phyloP scores from a whole-genome alignment of 2,797 vertebrate species.

The Ptychadena robeensis region DNA sequence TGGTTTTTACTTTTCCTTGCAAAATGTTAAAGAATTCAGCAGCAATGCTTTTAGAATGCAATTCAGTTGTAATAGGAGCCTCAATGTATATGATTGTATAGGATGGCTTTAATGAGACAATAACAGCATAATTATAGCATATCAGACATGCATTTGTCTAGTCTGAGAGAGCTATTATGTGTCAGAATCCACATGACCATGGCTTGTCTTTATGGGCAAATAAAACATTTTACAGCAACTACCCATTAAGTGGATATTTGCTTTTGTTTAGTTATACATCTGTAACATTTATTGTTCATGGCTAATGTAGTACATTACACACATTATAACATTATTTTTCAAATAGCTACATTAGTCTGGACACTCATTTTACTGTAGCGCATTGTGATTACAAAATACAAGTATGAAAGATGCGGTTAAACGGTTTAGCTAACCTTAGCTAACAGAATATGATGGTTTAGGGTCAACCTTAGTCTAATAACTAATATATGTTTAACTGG shows the following conservation, averaged over 20 bases:
- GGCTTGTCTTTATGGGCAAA: slow-evolving; percentile 1
- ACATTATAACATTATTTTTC: slow-evolving; percentile 31
- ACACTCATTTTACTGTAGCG: background rate
- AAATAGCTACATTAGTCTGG: background rate
- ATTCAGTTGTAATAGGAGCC: slow-evolving; percentile 2
- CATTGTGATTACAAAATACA: slow-evolving; percentile 5
- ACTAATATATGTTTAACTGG: too few species aligned
- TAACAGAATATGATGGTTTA: background rate
- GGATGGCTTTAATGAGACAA: background rate
- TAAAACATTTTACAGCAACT: background rate
- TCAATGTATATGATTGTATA: background rate
- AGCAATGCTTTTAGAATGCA: background rate
- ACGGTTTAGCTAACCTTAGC: background rate
- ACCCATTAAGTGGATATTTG: slow-evolving; percentile 4
- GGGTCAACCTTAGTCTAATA: background rate
- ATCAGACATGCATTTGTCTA: slow-evolving; percentile 8
- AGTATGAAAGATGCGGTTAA: background rate
- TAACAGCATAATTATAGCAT: background rate
- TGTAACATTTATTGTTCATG: background rate
- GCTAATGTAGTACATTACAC: background rate
- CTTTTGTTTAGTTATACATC: background rate
- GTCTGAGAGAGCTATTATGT: background rate
- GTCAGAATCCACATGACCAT: background rate
- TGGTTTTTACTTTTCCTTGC: background rate
- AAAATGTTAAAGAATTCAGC: slow-evolving; percentile 15